Conservation (phyloP, 2,888 invertebrate species). For the Sphinx pinastri region DNA sequence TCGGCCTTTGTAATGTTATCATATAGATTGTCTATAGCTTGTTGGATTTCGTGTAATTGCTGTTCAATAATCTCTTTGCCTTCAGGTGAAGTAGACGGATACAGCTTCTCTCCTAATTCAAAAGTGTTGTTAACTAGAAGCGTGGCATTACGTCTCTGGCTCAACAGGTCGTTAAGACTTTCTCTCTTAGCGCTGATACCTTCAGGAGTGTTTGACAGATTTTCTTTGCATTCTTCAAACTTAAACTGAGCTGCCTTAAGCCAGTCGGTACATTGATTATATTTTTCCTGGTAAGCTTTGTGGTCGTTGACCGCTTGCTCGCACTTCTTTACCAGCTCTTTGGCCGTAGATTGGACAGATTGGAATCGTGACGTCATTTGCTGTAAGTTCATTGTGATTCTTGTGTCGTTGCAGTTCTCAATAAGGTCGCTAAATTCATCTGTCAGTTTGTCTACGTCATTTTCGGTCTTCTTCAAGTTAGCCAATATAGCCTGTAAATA, state of each 20-base stretch:
- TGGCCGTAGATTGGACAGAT: slow-evolving; percentile 93
- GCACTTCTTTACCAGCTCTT: slow-evolving; percentile 95
- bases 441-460: slow-evolving; percentile 93
- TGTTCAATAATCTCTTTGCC: slow-evolving; percentile 93
- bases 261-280: slow-evolving; percentile 93
- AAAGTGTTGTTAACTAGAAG: slow-evolving; percentile 91
- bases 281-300: slow-evolving; percentile 90
- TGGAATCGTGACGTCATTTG: slow-evolving; percentile 96
- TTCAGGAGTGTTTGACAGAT: slow-evolving; percentile 86
- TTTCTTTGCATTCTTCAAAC: slow-evolving; percentile 87
- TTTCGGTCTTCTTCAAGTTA: slow-evolving; percentile 92
- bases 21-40: slow-evolving; percentile 91
- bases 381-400: slow-evolving; percentile 94
- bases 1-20: slow-evolving; percentile 91
- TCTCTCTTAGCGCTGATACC: slow-evolving; percentile 88
- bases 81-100: slow-evolving; percentile 92
- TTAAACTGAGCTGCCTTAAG: slow-evolving; percentile 89
- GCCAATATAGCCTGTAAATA: slow-evolving; percentile 87
- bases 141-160: slow-evolving; percentile 89
- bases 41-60: slow-evolving; percentile 93
- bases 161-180: slow-evolving; percentile 88
- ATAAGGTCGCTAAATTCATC: slow-evolving; percentile 94
- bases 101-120: slow-evolving; percentile 94
- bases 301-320: slow-evolving; percentile 94
- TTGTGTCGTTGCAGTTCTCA: slow-evolving; percentile 92